Base-by-base conservation (phyloP, 1,140 invertebrate genomes). In the Conopomorpha cramerella region DNA sequence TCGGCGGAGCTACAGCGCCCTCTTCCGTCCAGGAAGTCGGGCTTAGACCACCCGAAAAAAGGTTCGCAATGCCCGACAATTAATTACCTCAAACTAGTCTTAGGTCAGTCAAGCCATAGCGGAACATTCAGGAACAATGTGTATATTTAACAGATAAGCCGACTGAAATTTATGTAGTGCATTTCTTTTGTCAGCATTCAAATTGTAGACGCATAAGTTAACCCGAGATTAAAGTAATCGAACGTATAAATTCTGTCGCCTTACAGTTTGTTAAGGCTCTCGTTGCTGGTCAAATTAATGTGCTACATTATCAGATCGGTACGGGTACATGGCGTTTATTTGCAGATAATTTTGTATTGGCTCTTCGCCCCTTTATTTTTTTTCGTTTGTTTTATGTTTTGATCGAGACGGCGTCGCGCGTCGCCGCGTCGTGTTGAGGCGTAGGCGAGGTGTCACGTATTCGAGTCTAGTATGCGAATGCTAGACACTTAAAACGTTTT, bases 191-290 rank as follows among this genome's bases (percentile, higher is more conserved):
- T 76, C 71, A 76, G 67, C 64, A 70, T 72, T 68, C 64, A 68
- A 76, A 72, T 76, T 72, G 67, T 72, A 76, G 62, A 67, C 71
- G 67, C 67, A 76, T 76, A 76, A 72, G 67, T 76, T 72, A 76
- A 53, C 57, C n/a, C 60, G 59, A 76, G 71, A 76, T 76, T 72
- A 76, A 76, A 76, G 64, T 76, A 76, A 76, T 76, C 71, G 71
- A 76, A 76, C 71, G 72, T 76, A 76, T 76, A 76, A 76, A 76
- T 76, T 76, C 72, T 72, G 71, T 72, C 71, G 62, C 56, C 66
- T 76, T 76, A 67, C 64, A 71, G 59, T 64, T 63, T 55, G 55
- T 51, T 60, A 55, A 59, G 52, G 58, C 54, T 68, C 67, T 68
- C 67, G 71, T 72, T 67, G 71, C 64, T 66, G 66, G 64, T 63